These are phyloP conservation scores for Anguilla anguilla DNA, from an alignment of 2,797 vertebrate genomes.

Conservation along the genomic window DNA sequence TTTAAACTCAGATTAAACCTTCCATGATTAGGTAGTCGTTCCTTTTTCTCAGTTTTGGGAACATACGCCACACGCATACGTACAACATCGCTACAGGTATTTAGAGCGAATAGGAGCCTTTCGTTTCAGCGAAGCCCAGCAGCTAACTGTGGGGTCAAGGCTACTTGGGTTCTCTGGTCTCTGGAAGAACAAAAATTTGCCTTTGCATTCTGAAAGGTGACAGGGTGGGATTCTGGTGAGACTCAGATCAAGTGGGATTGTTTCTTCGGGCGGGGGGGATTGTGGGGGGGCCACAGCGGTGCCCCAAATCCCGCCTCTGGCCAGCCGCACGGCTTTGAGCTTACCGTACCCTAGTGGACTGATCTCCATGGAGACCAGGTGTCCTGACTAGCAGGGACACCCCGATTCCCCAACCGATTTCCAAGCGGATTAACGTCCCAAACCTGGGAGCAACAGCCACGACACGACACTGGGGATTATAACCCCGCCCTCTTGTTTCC, in stretches of 20 bases:
- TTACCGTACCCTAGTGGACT: conserved; percentile 1
- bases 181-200: not conserved
- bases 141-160: not conserved
- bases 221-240: not conserved
- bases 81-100: not conserved
- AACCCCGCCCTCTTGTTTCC: conserved; percentile 22
- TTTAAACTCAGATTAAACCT: not conserved
- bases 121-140: not conserved
- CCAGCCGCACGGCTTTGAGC: not conserved
- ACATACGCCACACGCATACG: not conserved
- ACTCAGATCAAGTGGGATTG: not conserved
- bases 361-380: conserved; percentile 21
- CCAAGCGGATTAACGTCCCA: not conserved
- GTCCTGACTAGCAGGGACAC: conserved; percentile 14
- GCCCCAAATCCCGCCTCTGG: not conserved
- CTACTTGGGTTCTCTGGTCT: not conserved
- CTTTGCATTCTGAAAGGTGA: not conserved
- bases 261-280: not conserved
- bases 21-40: not conserved
- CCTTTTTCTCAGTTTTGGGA: not conserved
- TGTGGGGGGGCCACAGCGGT: not conserved
- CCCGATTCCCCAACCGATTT: conserved; percentile 24
- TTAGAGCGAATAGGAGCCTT: not conserved
- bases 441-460: conserved; percentile 23
- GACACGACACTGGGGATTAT: conserved; percentile 26